Evolutionary conservation across 2,113 vertebrate species (phyloP).

Genomic region (Podiceps cristatus): DNA sequence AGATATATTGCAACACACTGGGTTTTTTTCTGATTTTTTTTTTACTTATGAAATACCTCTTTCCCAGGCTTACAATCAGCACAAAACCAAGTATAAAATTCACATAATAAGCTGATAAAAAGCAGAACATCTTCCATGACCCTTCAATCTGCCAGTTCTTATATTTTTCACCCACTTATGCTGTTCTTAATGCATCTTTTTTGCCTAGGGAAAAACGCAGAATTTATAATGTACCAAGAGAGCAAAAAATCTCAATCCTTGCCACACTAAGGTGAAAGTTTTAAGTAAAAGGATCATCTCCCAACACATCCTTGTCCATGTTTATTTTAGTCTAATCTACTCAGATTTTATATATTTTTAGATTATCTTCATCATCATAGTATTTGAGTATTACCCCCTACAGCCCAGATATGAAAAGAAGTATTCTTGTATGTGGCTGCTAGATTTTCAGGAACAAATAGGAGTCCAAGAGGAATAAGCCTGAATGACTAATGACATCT

Average conservation of each 20-base stretch:
- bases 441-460: neutral
- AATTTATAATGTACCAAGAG: neutral
- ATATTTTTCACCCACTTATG: neutral
- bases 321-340: constrained; percentile 24
- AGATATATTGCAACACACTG: neutral
- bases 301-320: neutral
- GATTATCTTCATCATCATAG: neutral
- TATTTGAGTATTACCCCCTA: constrained; percentile 12
- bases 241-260: neutral
- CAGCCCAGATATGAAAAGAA: neutral
- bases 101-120: neutral
- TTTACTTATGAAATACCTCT: neutral
- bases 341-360: neutral
- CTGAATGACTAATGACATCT: neutral
- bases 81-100: neutral
- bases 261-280: neutral
- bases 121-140: neutral
- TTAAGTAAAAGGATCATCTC: neutral
- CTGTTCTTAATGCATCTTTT: neutral
- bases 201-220: neutral
- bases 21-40: neutral
- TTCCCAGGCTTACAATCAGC: neutral
- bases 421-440: neutral
- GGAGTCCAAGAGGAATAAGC: neutral
- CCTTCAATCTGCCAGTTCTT: neutral